A percentile compares a stretch with the other conserved stretches of the same genome.
phyloP scores from a whole-genome alignment of 2,888 invertebrate genomes.

The Clistopyga incitator region DNA sequence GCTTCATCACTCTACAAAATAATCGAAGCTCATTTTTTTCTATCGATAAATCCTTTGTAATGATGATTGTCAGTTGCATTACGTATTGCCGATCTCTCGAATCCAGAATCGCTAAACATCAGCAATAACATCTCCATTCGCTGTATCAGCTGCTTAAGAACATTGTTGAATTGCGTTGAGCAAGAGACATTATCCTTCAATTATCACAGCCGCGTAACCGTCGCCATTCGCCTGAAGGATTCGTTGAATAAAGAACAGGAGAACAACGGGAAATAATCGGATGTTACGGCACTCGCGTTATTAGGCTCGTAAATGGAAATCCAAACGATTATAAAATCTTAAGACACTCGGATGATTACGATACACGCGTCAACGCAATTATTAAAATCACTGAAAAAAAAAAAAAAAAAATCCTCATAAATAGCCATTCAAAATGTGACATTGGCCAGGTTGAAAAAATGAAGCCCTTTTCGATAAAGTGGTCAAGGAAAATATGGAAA shows the following conservation, averaged over 20 bases:
- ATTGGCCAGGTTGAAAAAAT: conserved; percentile 10
- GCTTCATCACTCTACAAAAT: neutral
- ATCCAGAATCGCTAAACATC: conserved; percentile 9
- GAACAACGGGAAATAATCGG: conserved; percentile 44
- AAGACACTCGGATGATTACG: conserved; percentile 18
- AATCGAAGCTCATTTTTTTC: neutral
- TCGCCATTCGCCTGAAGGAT: conserved; percentile 32
- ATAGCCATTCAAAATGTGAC: neutral
- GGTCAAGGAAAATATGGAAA: conserved; percentile 38
- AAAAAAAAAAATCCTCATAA: conserved; percentile 9
- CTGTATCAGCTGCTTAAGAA: conserved; percentile 12
- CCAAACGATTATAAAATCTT: conserved; percentile 20
- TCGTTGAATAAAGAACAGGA: conserved; percentile 57
- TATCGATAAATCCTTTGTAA: neutral
- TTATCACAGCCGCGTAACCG: conserved; percentile 49
- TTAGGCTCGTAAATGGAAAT: conserved; percentile 36
- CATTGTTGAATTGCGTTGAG: conserved; percentile 41
- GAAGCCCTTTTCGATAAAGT: conserved; percentile 22
- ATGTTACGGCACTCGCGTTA: conserved; percentile 35
- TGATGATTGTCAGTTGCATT: neutral
- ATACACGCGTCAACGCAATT: neutral
- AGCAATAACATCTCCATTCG: conserved; percentile 15
- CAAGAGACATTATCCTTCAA: conserved; percentile 56
- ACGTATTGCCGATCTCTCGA: conserved; percentile 45
- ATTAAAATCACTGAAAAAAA: conserved; percentile 18